Base-by-base conservation (phyloP, 2,888 invertebrate genomes). In the Actias luna region DNA sequence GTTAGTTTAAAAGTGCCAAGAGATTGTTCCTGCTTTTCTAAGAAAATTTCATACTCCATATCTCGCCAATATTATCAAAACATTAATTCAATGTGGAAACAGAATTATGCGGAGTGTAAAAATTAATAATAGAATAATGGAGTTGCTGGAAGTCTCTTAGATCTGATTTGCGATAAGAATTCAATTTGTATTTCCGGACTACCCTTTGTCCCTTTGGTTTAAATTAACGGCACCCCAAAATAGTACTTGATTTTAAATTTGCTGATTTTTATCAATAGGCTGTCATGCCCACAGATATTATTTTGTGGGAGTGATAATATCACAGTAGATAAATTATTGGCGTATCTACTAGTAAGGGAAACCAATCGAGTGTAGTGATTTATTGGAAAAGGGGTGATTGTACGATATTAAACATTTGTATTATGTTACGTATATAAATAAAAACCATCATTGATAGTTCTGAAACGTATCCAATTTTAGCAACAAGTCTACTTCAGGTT, bases 131-230 rank as follows among this genome's bases (percentile, higher is more conserved):
- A 66, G 65, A 73, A 74, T 75, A 77, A 79, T 77, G 67, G 71
- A 73, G 50, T 69, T 60, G 64, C 67, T 67, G 69, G 64, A 68
- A 72, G 75, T 75, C 73, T 64, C 46, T 18, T 61, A 64, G 68
- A 67, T 71, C 58, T 67, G 64, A 70, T 69, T 68, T 62, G 18
- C 61, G 72, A 76, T 76, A 71, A 67, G 63, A 69, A 71, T 73
- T 73, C 71, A 73, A 76, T 74, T 74, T 69, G 64, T 68, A 69
- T 69, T 69, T 71, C 66, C 67, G 66, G 68, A 61, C 42, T 59
- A 33, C 73, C 79, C 80, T 77, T 74, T 67, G 74, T 73, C 77
- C 42, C 78, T 79, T 83, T 85, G 87, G 83, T 89, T 87, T 84
- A 88, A 88, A 90, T 89, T 87, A 87, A 83, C 31, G 52, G 59